Evolutionary conservation across 2,113 vertebrate species (phyloP).

Genomic region (Tragelaphus imberbis): DNA sequence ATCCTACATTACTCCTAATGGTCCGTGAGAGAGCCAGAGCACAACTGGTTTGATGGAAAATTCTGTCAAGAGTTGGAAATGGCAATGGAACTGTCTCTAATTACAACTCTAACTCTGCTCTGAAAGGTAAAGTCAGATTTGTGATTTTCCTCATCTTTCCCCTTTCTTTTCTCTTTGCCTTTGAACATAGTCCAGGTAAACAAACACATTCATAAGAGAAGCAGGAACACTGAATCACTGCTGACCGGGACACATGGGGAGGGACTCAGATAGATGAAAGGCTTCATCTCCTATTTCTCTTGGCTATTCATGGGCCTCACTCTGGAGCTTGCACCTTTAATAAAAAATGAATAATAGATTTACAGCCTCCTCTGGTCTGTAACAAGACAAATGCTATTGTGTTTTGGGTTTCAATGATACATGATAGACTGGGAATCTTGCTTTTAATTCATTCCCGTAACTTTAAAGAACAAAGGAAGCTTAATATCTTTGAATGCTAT

Average conservation of each 20-base stretch:
- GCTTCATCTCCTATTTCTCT: slow-evolving; percentile 39
- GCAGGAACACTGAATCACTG: not conserved
- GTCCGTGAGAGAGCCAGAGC: not conserved
- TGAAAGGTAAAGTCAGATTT: not conserved
- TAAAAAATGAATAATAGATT: slow-evolving; percentile 61
- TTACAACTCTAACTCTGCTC: not conserved
- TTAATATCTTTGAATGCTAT: not conserved
- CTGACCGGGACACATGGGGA: not conserved
- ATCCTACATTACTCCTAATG: not conserved
- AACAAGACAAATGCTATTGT: slow-evolving; percentile 50
- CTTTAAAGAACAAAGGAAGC: slow-evolving; percentile 44
- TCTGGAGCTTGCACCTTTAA: slow-evolving; percentile 19
- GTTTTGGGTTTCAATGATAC: slow-evolving; percentile 45
- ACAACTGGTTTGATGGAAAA: slow-evolving; percentile 10
- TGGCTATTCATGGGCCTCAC: not conserved
- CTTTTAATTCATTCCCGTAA: slow-evolving; percentile 10
- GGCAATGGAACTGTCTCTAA: slow-evolving; percentile 36
- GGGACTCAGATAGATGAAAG: slow-evolving; percentile 44
- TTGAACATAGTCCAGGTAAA: slow-evolving; percentile 40
- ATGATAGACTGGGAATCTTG: slow-evolving; percentile 54
- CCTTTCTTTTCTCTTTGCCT: not conserved
- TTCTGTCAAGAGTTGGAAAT: not conserved
- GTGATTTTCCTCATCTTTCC: not conserved
- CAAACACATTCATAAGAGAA: not conserved
- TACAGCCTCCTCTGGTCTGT: slow-evolving; percentile 1